These are phyloP conservation scores for Ginglymostoma cirratum DNA, from an alignment of 2,113 vertebrate species.

Conservation along the genomic window DNA sequence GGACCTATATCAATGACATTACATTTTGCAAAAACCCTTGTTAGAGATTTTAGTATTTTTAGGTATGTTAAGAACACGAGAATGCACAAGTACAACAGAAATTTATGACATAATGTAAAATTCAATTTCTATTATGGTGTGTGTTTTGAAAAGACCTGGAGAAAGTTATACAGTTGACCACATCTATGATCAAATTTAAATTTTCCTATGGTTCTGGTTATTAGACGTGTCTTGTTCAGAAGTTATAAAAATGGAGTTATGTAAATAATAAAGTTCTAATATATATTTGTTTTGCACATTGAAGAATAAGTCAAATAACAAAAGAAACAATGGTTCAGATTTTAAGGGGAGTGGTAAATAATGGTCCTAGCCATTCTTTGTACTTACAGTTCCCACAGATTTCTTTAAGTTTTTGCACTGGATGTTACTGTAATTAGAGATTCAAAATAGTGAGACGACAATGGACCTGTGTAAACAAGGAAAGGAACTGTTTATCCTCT, in stretches of 20 bases:
- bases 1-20: constrained; percentile 49
- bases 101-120: constrained; percentile 31
- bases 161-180: background rate
- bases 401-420: too few species aligned
- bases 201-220: background rate
- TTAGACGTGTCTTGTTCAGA: background rate
- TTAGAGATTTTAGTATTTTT: constrained; percentile 44
- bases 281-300: background rate
- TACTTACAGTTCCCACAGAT: too few species aligned
- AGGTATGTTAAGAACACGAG: constrained; percentile 44
- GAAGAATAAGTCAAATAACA: background rate
- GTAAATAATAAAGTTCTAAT: background rate
- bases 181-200: constrained; percentile 10
- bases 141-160: constrained; percentile 9
- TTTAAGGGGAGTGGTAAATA: too few species aligned
- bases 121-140: background rate
- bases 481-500: too few species aligned
- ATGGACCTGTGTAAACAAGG: too few species aligned
- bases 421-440: too few species aligned
- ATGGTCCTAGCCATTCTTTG: too few species aligned
- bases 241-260: background rate
- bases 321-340: background rate
- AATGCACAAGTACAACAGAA: background rate
- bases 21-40: constrained; percentile 42
- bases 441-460: too few species aligned